Percentiles rank a stretch among this genome's conserved stretches.
Evolutionary conservation across 1,140 invertebrate genomes (phyloP).

Genomic region (Nomia melanderi): DNA sequence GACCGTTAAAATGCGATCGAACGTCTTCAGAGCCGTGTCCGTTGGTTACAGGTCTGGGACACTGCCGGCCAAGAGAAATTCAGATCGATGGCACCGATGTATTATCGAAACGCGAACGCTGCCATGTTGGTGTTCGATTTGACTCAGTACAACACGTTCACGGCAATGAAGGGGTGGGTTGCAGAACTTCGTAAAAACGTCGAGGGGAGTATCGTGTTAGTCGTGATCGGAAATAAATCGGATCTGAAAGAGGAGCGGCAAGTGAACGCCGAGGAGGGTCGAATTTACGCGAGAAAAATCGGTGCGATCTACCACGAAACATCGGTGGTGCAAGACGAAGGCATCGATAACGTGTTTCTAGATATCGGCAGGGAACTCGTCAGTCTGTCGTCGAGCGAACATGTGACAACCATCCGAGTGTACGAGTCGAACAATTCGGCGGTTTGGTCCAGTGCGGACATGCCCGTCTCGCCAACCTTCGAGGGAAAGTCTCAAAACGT

Average conservation of each 20-base stretch:
- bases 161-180: slow-evolving; percentile 90
- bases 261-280: slow-evolving; percentile 86
- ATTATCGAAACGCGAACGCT: slow-evolving; percentile 94
- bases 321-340: slow-evolving; percentile 89
- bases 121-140: slow-evolving; percentile 94
- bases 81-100: slow-evolving; percentile 94
- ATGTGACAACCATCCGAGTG: slow-evolving; percentile 76
- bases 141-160: slow-evolving; percentile 87
- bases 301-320: slow-evolving; percentile 92
- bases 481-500: slow-evolving; percentile 72
- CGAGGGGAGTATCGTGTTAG: slow-evolving; percentile 87
- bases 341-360: slow-evolving; percentile 86
- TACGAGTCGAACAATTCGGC: slow-evolving; percentile 81
- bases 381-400: slow-evolving; percentile 72
- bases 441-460: slow-evolving; percentile 58
- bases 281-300: slow-evolving; percentile 89
- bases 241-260: slow-evolving; percentile 86
- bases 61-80: slow-evolving; percentile 92
- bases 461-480: slow-evolving; percentile 63
- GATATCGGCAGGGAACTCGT: slow-evolving; percentile 84
- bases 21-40: no score
- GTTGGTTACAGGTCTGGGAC: slow-evolving; percentile 88
- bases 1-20: not conserved
- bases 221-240: slow-evolving; percentile 92
- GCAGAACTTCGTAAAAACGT: slow-evolving; percentile 90